Evolutionary conservation across 2,888 invertebrate species (phyloP).

Genomic region (Catocala sponsa): DNA sequence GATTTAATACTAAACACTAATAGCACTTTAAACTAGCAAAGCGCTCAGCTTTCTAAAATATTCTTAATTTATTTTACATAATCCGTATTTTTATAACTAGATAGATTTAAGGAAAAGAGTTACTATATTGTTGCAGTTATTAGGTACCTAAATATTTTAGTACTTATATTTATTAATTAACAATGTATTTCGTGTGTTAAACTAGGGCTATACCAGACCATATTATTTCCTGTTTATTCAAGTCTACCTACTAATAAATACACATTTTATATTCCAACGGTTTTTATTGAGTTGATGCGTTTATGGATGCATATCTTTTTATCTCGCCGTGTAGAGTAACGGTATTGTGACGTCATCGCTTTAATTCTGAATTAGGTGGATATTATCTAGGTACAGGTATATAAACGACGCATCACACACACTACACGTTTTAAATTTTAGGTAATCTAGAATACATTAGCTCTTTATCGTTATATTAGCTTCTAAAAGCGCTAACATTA

Average conservation of each 20-base stretch:
- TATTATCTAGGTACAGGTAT: slow-evolving; percentile 15
- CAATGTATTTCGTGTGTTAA: not conserved
- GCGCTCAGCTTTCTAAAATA: slow-evolving; percentile 19
- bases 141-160: too few relatives aligned
- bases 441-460: slow-evolving; percentile 10
- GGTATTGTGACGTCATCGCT: slow-evolving; percentile 44
- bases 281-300: slow-evolving; percentile 46
- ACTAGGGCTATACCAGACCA: not conserved
- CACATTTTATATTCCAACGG: slow-evolving; percentile 43
- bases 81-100: not conserved
- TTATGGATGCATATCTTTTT: slow-evolving; percentile 51
- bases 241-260: slow-evolving; percentile 24
- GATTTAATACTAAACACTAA: slow-evolving; percentile 1
- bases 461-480: slow-evolving; percentile 1
- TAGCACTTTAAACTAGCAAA: not conserved
- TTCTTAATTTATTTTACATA: slow-evolving; percentile 6
- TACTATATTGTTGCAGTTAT: not conserved
- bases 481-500: slow-evolving; percentile 17
- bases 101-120: slow-evolving; percentile 3
- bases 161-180: not conserved
- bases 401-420: slow-evolving; percentile 13
- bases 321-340: slow-evolving; percentile 37
- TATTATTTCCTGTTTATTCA: slow-evolving; percentile 14
- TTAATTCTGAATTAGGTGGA: slow-evolving; percentile 47
- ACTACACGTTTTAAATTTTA: slow-evolving; percentile 18